Evolutionary conservation across 2,113 vertebrate species (phyloP).

Genomic region (Thalassarche chlororhynchos): DNA sequence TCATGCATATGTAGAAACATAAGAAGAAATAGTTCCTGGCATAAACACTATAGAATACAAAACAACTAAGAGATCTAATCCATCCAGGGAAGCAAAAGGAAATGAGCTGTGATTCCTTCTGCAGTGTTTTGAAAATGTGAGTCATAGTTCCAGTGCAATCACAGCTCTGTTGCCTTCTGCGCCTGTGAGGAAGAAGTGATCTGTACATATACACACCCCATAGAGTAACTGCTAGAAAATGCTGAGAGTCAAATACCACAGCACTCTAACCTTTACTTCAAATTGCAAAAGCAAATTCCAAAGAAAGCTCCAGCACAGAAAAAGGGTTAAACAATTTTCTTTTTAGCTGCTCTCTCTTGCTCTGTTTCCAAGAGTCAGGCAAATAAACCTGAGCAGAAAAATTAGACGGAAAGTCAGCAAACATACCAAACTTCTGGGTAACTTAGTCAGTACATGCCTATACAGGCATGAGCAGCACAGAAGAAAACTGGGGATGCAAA

Average conservation of each 20-base stretch:
- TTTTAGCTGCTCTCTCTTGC: not conserved
- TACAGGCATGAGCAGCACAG: not conserved
- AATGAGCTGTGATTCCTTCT: not conserved
- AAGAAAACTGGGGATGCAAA: not conserved
- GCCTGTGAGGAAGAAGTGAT: not conserved
- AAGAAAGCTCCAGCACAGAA: not conserved
- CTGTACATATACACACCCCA: not conserved
- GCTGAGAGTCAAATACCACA: not conserved
- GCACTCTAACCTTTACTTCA: not conserved
- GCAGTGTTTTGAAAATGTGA: rapidly evolving
- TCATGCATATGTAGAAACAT: not conserved
- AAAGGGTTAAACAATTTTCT: not conserved
- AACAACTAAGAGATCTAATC: not conserved
- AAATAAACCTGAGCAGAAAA: not conserved
- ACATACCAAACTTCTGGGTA: not conserved
- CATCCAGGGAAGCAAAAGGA: not conserved
- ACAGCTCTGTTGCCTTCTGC: not conserved
- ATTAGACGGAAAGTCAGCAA: not conserved
- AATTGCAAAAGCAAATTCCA: not conserved
- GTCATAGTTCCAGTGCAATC: not conserved
- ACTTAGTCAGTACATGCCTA: not conserved
- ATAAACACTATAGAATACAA: not conserved
- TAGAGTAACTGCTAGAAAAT: not conserved
- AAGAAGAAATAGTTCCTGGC: not conserved
- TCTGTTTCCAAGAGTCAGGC: not conserved